These are phyloP conservation scores for Catocala fraxini DNA, from an alignment of 2,888 invertebrate genomes.

Conservation along the genomic window DNA sequence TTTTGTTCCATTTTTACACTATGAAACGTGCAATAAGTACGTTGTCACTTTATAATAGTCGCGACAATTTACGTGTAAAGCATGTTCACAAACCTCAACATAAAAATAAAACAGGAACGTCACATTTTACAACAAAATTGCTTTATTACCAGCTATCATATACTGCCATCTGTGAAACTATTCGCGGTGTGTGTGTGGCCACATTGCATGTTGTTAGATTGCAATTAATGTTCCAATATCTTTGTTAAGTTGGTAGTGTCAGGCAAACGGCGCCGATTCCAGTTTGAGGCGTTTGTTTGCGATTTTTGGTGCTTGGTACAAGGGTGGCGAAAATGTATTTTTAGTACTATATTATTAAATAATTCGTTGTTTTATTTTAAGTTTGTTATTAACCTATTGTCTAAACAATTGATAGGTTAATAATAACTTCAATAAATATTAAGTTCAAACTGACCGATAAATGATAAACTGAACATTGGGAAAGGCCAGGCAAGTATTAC, in stretches of 20 bases:
- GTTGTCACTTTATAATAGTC: too few species aligned
- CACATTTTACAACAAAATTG: conserved; percentile 19
- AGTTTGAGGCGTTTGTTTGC: conserved; percentile 20
- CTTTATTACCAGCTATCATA: conserved; percentile 35
- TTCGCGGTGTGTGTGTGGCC: conserved; percentile 33
- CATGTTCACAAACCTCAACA: too few species aligned
- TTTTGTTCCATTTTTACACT: too few species aligned
- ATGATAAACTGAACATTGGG: too few species aligned
- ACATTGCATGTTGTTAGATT: conserved; percentile 64
- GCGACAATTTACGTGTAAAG: too few species aligned
- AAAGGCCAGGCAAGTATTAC: too few species aligned
- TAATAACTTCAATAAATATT: too few species aligned
- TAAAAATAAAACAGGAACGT: neutral
- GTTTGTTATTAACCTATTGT: too few species aligned
- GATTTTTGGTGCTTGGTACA: conserved; percentile 27
- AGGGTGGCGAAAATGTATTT: neutral
- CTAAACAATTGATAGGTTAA: too few species aligned
- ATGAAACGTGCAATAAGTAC: too few species aligned
- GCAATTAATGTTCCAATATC: conserved; percentile 71
- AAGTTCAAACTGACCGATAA: too few species aligned
- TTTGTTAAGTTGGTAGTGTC: conserved; percentile 52
- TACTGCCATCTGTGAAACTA: conserved; percentile 22
- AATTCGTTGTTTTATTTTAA: too few species aligned
- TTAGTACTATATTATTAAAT: neutral
- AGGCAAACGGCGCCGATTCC: conserved; percentile 46